A percentile compares a stretch with the other conserved stretches of the same genome.
phyloP scores from a whole-genome alignment of 37 sponge, comb jelly and placozoan species.

The Dysidea cf. avara region DNA sequence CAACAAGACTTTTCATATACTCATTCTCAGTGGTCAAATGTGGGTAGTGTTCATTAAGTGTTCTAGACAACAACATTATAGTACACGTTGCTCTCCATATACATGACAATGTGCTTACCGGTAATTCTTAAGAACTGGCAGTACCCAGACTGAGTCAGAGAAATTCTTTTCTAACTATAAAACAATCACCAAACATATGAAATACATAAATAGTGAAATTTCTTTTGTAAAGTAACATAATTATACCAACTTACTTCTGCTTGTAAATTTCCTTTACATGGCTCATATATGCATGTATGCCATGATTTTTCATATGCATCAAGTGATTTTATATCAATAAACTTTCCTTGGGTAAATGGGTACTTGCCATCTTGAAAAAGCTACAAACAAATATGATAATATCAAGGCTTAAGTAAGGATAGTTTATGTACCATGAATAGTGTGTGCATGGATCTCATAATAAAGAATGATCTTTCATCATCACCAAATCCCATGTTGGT shows the following conservation, averaged over 20 bases:
- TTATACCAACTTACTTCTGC: too few relatives aligned
- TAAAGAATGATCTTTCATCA: constrained; percentile 67
- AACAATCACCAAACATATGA: too few relatives aligned
- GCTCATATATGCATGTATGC: constrained; percentile 59
- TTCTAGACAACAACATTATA: constrained; percentile 21
- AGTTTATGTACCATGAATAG: constrained; percentile 36
- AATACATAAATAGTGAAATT: too few relatives aligned
- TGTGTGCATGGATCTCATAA: constrained; percentile 32
- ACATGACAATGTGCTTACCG: background rate
- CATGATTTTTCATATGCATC: constrained; percentile 68
- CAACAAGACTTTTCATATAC: constrained; percentile 49
- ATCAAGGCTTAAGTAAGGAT: background rate
- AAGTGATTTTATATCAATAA: constrained; percentile 5
- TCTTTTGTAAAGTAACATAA: too few relatives aligned
- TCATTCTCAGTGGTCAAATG: constrained; percentile 58
- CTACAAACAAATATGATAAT: background rate
- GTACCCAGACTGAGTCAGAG: too few relatives aligned
- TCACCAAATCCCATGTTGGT: constrained; percentile 43
- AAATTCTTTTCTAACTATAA: too few relatives aligned
- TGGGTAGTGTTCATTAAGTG: constrained; percentile 54
- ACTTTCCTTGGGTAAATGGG: background rate
- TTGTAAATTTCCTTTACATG: background rate
- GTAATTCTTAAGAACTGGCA: background rate
- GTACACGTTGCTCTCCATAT: background rate
- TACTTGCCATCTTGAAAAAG: background rate